Conservation (phyloP, 2,113 vertebrate species). For the Carassius gibelio region DNA sequence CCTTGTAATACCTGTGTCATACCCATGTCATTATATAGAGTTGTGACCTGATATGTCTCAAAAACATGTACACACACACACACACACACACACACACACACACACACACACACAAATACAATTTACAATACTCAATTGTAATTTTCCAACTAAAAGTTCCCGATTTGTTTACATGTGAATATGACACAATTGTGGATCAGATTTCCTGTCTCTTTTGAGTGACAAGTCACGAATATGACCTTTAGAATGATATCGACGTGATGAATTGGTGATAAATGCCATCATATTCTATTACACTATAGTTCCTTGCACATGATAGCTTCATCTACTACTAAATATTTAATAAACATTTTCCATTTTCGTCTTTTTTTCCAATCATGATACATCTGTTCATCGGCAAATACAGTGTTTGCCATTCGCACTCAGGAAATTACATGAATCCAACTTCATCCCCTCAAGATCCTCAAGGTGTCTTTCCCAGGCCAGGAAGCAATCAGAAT, state of each 20-base stretch:
- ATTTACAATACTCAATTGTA: neutral
- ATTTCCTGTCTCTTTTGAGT: neutral
- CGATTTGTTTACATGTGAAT: neutral
- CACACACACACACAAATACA: too few relatives aligned
- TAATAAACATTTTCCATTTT: conserved; percentile 24
- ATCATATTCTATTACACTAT: neutral
- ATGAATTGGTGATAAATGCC: neutral
- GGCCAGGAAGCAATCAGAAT: conserved; percentile 24
- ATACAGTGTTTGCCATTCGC: neutral
- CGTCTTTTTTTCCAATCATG: neutral
- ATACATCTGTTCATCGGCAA: conserved; percentile 11
- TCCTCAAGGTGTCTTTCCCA: conserved; percentile 15
- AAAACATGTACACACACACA: too few relatives aligned
- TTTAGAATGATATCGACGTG: neutral
- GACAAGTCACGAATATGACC: neutral
- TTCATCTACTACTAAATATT: conserved; percentile 24
- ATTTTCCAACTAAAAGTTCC: neutral
- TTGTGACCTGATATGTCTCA: too few relatives aligned
- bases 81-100: too few relatives aligned
- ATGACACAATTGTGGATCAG: neutral
- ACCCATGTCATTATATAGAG: too few relatives aligned
- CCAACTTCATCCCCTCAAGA: conserved; percentile 6
- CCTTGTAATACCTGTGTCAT: too few relatives aligned
- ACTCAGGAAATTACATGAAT: conserved; percentile 37
- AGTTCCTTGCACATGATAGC: neutral